Evolutionary conservation across 2,888 invertebrate genomes (phyloP).

Genomic region (Thereva nobilitata): DNA sequence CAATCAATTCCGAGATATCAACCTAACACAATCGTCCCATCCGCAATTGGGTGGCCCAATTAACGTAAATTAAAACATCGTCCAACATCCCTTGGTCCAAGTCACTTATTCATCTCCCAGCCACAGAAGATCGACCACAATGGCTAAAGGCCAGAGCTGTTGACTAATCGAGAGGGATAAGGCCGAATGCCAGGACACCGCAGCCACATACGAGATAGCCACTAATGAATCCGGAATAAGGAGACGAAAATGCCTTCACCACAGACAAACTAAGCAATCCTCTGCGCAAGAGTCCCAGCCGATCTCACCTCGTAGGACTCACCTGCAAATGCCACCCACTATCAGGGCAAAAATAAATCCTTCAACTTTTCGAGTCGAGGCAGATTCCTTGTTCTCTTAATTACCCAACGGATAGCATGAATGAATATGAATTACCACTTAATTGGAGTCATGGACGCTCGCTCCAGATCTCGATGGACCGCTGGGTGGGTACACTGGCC

Average conservation of each 20-base stretch:
- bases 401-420: constrained; percentile 31
- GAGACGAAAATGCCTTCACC: neutral
- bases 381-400: constrained; percentile 33
- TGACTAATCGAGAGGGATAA: constrained; percentile 34
- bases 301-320: neutral
- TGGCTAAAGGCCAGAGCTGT: constrained; percentile 20
- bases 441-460: constrained; percentile 28
- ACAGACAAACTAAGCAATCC: neutral
- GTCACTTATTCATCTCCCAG: constrained; percentile 17
- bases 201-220: neutral
- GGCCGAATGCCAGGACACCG: constrained; percentile 5
- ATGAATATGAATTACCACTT: constrained; percentile 38
- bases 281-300: too few species aligned
- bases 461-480: neutral
- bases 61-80: constrained; percentile 42
- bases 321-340: constrained; percentile 24
- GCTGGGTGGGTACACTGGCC: neutral
- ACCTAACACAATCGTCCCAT: constrained; percentile 18
- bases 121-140: neutral
- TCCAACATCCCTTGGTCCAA: constrained; percentile 18
- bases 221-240: constrained; percentile 9
- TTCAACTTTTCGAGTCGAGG: constrained; percentile 9
- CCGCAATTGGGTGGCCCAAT: constrained; percentile 42
- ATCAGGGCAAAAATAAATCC: constrained; percentile 30
- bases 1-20: constrained; percentile 32